Evolutionary conservation across 2,113 vertebrate genomes (phyloP), one percentile per base, ranked within the genome.

Genomic region (Monarcha castaneiventris): DNA sequence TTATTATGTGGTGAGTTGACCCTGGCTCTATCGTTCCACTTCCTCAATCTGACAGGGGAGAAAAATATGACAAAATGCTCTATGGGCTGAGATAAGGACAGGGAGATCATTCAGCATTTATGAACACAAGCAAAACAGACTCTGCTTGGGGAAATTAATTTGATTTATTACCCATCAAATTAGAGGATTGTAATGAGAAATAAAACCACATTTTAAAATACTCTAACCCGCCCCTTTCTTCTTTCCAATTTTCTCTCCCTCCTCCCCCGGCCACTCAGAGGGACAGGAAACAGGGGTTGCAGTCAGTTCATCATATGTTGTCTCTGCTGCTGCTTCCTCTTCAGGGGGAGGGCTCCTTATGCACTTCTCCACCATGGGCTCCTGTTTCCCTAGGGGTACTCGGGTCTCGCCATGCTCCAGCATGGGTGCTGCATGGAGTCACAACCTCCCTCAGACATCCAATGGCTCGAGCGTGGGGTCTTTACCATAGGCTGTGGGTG

Each of bases 401-500:
- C 51, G 46, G 20, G 21, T 59, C 17, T 43, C 9, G 0, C 20
- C 37, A n/a, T 46, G 10, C 14, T 46, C 37, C 16, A 32, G 33
- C 29, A 8, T 6, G 1, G 1, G 7, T n/a, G n/a, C 25, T 67
- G 9, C 11, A 8, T 37, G 33, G 27, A 66, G 37, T 30, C 61
- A 41, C 39, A n/a, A 25, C 32, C 17, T 54, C 14, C 54, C 52
- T 68, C 54, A 54, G n/a, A 29, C 33, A 59, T 12, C 8, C 37
- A 81, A 3, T 1, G 1, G 37, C 44, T 52, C 29, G 33, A 59
- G 44, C 0, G 1, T 16, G 27, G 14, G 6, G 3, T 44, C 44
- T 29, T 74, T 30, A 9, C 46, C 46, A n/a, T 2, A 13, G 52
- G 27, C 44, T 73, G 15, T 27, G n/a, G 3, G 22, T 58, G 18